phyloP scores from a whole-genome alignment of 1,140 invertebrate species.

The Vollenhovia emeryi region DNA sequence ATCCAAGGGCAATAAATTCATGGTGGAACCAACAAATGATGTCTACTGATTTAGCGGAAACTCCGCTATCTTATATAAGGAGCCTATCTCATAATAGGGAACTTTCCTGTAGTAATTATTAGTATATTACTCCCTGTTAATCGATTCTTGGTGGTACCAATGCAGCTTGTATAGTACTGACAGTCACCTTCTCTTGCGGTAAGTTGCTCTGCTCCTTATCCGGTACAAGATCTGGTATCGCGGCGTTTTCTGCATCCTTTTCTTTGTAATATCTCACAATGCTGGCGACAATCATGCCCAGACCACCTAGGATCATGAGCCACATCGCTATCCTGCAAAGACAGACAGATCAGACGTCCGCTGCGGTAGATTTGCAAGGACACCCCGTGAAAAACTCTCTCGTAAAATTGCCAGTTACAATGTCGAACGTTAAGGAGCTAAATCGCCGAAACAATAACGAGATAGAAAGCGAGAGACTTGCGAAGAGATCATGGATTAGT shows the following conservation, averaged over 20 bases:
- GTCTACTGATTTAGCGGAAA: no score
- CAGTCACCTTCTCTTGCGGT: neutral
- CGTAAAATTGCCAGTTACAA: neutral
- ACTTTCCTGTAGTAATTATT: no score
- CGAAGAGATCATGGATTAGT: neutral
- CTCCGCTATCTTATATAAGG: no score
- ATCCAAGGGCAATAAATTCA: no score
- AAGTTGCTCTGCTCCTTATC: neutral
- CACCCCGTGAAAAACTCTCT: neutral
- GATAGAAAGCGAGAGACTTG: no score
- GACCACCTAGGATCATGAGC: conserved; percentile 19
- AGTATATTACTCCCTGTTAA: conserved; percentile 20
- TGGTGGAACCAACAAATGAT: no score
- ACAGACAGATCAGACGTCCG: neutral
- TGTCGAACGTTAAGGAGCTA: neutral
- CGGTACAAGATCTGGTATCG: neutral
- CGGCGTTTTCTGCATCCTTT: neutral
- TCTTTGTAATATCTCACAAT: neutral
- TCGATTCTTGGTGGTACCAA: neutral
- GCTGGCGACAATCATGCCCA: neutral
- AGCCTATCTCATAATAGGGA: no score
- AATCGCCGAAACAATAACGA: neutral
- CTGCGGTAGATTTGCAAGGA: neutral
- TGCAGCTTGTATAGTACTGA: conserved; percentile 20
- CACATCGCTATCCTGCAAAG: conserved; percentile 20